A percentile compares a stretch with the other conserved stretches of the same genome.
phyloP scores from a whole-genome alignment of 2,888 invertebrate genomes.

The Aleiodes testaceus region DNA sequence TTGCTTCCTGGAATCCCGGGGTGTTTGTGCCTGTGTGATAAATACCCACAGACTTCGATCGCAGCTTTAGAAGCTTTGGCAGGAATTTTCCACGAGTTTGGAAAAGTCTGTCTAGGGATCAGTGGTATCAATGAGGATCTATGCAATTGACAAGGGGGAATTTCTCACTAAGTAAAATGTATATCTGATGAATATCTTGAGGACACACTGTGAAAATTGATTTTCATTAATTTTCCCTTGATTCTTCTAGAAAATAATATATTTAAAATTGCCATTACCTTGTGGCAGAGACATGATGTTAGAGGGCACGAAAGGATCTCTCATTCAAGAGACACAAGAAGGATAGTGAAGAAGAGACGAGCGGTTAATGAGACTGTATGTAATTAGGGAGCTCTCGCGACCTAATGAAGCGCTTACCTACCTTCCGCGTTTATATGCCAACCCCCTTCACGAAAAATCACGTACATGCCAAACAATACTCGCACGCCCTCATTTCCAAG shows the following conservation, averaged over 20 bases:
- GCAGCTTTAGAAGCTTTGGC: constrained; percentile 19
- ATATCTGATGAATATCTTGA: neutral
- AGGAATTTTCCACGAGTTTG: constrained; percentile 27
- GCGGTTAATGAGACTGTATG: constrained; percentile 72
- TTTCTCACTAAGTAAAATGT: neutral
- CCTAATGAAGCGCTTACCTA: constrained; percentile 73
- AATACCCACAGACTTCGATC: constrained; percentile 49
- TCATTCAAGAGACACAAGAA: constrained; percentile 49
- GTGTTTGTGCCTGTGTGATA: constrained; percentile 51
- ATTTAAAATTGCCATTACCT: too few relatives aligned
- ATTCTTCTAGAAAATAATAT: too few relatives aligned
- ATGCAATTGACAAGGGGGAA: constrained; percentile 6
- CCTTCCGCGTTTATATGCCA: constrained; percentile 60
- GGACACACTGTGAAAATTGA: neutral
- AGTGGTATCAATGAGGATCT: constrained; percentile 24
- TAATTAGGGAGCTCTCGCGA: constrained; percentile 73
- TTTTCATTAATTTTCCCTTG: neutral
- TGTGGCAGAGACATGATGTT: constrained; percentile 5
- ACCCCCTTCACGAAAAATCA: constrained; percentile 55
- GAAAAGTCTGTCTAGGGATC: constrained; percentile 16
- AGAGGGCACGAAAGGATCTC: constrained; percentile 1
- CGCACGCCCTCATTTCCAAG: constrained; percentile 54
- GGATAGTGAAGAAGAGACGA: constrained; percentile 52
- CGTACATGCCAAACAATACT: constrained; percentile 43
- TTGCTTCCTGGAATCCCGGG: constrained; percentile 49